Evolutionary conservation across 2,797 vertebrate species (phyloP).

Genomic region (Clarias fuscus): DNA sequence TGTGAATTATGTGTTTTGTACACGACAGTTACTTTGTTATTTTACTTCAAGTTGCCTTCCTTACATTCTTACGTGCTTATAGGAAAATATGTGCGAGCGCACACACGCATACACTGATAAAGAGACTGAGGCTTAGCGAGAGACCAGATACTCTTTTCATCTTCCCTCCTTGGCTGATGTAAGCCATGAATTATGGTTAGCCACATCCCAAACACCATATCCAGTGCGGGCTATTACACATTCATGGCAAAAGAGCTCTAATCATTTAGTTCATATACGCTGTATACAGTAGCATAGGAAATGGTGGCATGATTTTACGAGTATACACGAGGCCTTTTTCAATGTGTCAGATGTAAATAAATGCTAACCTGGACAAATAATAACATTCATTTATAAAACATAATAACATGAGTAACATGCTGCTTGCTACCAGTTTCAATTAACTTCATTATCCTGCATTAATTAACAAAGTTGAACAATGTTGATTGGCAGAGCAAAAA

Average conservation of each 20-base stretch:
- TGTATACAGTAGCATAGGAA: not conserved
- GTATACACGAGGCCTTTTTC: constrained; percentile 56
- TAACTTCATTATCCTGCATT: constrained; percentile 49
- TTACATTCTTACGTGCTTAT: not conserved
- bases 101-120: not conserved
- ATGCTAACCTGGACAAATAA: constrained; percentile 49
- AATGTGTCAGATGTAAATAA: constrained; percentile 59
- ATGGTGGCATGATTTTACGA: constrained; percentile 54
- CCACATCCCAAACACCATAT: constrained; percentile 57
- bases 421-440: constrained; percentile 51
- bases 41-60: not conserved
- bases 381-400: constrained; percentile 47
- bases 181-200: constrained; percentile 60
- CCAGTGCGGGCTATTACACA: constrained; percentile 59
- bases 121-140: not conserved
- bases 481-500: constrained; percentile 25
- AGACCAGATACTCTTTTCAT: constrained; percentile 30
- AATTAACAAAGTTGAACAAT: not conserved
- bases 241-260: constrained; percentile 59
- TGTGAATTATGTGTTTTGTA: not conserved
- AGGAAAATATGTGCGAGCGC: not conserved
- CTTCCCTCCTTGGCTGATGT: constrained; percentile 53
- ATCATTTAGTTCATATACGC: constrained; percentile 60
- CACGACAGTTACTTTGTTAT: not conserved
- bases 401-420: constrained; percentile 57